phyloP scores from a whole-genome alignment of 2,888 invertebrate genomes.

The Brenthis daphne region DNA sequence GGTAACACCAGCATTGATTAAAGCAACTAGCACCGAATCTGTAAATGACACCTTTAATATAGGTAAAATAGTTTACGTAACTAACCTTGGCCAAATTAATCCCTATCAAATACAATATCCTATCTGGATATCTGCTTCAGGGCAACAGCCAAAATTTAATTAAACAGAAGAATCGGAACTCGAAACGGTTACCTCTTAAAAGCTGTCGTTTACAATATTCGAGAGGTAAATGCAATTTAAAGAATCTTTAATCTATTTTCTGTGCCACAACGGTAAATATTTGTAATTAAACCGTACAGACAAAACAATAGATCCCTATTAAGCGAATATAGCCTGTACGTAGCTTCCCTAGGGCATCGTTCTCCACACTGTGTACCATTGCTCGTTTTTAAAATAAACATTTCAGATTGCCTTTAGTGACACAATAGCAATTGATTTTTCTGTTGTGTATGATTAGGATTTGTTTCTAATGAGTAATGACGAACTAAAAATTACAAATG shows the following conservation, averaged over 20 bases:
- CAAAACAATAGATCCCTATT: slow-evolving; percentile 66
- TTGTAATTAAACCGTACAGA: slow-evolving; percentile 49
- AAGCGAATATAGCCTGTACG: slow-evolving; percentile 55
- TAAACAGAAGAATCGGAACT: slow-evolving; percentile 27
- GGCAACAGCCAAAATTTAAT: slow-evolving; percentile 32
- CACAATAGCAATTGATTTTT: slow-evolving; percentile 55
- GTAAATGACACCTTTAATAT: slow-evolving; percentile 16
- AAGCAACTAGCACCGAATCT: slow-evolving; percentile 8
- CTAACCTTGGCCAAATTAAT: slow-evolving; percentile 26
- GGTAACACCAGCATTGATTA: not conserved
- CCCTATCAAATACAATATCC: slow-evolving; percentile 28
- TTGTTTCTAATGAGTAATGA: not conserved
- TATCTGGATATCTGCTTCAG: slow-evolving; percentile 18
- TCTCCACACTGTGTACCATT: slow-evolving; percentile 51
- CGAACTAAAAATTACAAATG: no score
- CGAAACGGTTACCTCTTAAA: slow-evolving; percentile 18
- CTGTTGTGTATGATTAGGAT: not conserved
- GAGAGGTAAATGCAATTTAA: slow-evolving; percentile 27
- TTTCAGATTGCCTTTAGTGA: slow-evolving; percentile 46
- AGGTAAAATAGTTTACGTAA: slow-evolving; percentile 19
- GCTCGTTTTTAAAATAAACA: slow-evolving; percentile 57
- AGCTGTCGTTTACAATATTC: slow-evolving; percentile 22
- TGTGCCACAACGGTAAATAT: slow-evolving; percentile 33
- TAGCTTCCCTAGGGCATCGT: slow-evolving; percentile 58
- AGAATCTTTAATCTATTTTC: slow-evolving; percentile 35